phyloP scores from a whole-genome alignment of 2,113 vertebrate genomes.

The Edolisoma coerulescens region DNA sequence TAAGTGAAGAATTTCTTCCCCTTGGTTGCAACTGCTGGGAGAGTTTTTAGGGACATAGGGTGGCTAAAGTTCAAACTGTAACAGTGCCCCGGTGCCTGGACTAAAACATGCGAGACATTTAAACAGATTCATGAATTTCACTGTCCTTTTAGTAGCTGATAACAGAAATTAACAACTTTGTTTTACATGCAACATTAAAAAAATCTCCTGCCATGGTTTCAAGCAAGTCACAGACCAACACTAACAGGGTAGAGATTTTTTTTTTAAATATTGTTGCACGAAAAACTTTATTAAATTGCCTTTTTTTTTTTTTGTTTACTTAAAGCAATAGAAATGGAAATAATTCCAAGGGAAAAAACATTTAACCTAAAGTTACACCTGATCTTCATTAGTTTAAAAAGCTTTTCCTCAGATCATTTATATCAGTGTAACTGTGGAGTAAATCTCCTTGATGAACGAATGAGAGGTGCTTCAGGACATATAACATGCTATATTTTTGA shows the following conservation, averaged over 20 bases:
- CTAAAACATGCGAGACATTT: not conserved
- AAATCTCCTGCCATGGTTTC: not conserved
- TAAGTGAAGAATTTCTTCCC: not conserved
- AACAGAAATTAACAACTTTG: not conserved
- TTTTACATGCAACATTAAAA: not conserved
- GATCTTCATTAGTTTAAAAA: not conserved
- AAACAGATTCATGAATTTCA: not conserved
- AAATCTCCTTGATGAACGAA: not conserved
- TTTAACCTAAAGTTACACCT: not conserved
- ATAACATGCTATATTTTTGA: not conserved
- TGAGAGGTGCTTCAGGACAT: not conserved
- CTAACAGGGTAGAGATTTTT: not conserved
- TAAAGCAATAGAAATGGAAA: not conserved
- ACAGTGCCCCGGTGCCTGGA: rapidly evolving
- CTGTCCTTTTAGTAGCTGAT: not conserved
- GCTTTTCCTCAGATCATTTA: not conserved
- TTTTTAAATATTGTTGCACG: not conserved
- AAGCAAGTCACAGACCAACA: not conserved
- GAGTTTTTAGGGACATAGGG: not conserved
- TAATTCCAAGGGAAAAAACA: not conserved
- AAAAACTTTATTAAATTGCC: not conserved
- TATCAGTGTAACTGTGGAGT: not conserved
- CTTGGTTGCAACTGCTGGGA: not conserved
- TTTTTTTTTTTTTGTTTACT: not conserved
- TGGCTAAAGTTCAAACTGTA: not conserved